phyloP scores from a whole-genome alignment of 2,888 invertebrate genomes.

The Pseudococcus viburni region DNA sequence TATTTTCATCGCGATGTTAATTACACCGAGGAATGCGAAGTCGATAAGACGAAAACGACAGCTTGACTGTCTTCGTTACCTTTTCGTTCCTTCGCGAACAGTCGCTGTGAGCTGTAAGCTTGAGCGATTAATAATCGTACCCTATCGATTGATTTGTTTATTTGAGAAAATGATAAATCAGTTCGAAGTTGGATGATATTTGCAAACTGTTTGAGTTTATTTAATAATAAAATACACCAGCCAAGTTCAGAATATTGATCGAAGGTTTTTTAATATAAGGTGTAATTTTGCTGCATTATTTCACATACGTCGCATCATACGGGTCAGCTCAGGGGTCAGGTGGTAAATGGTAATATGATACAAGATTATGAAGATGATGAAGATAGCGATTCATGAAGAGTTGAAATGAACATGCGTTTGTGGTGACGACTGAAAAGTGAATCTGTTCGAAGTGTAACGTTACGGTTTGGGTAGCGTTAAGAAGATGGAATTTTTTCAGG shows the following conservation, averaged over 20 bases:
- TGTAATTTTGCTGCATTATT: neutral
- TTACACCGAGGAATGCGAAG: neutral
- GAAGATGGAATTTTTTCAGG: neutral
- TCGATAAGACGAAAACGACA: neutral
- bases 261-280: neutral
- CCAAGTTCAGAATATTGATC: slow-evolving; percentile 16
- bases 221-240: slow-evolving; percentile 34
- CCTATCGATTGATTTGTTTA: no score
- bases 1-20: slow-evolving; percentile 4
- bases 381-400: neutral
- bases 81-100: no score
- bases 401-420: neutral
- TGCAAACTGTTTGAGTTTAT: neutral
- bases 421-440: neutral
- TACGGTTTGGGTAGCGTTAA: no score
- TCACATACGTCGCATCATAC: neutral
- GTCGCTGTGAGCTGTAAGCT: no score
- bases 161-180: no score
- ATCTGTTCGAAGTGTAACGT: neutral
- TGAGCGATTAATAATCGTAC: no score
- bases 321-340: no score
- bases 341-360: no score
- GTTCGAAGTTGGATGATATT: no score
- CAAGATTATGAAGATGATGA: no score
- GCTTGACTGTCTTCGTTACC: neutral